Base-by-base conservation (phyloP, 2,797 vertebrate genomes). In the Columba guinea region DNA sequence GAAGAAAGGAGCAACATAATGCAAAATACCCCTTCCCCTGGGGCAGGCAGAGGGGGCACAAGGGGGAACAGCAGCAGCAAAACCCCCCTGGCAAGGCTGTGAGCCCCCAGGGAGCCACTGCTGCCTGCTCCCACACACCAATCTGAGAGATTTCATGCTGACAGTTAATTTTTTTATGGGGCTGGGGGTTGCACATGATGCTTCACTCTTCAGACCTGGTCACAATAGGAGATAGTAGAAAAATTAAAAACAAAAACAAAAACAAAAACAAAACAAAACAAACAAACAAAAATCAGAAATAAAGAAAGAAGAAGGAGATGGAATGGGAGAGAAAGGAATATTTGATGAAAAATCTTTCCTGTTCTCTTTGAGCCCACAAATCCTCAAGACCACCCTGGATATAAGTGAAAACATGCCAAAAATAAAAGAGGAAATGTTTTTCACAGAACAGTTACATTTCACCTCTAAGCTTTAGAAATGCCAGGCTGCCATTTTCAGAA, bases 351-450 rank as follows among this genome's bases (percentile, higher is more conserved):
- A 95, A 67, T 60, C 63, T 85, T 55, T 80, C 65, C 34, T 84
- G 52, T 41, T 89, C 73, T 89, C 3, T 4, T 44, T 44, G 77
- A 90, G 74, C 62, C 79, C 83, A 91, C 95, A 96, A 6, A 64
- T 79, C 56, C 83, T 87, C 46, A 77, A 78, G 94, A 95, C 94
- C 94, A 97, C 95, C 95, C 93, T 96, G 85, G 49, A 84, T 94
- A 80, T 87, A 93, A 95, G 60, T 88, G 85, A 89, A 90, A 96
- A 82, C 69, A 93, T 49, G 68, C 84, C 89, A 94, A 92, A 87
- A 89, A 89, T 32, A 39, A 71, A 93, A 70, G 74, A 93, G 90
- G 74, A 94, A 97, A 95, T 92, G 84, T 62, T 92, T 95, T 90
- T 82, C 80, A 64, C 85, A 95, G 90, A 84, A 64, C 8, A 5